phyloP scores from a whole-genome alignment of 2,888 invertebrate genomes.

The Drosophila rellima region DNA sequence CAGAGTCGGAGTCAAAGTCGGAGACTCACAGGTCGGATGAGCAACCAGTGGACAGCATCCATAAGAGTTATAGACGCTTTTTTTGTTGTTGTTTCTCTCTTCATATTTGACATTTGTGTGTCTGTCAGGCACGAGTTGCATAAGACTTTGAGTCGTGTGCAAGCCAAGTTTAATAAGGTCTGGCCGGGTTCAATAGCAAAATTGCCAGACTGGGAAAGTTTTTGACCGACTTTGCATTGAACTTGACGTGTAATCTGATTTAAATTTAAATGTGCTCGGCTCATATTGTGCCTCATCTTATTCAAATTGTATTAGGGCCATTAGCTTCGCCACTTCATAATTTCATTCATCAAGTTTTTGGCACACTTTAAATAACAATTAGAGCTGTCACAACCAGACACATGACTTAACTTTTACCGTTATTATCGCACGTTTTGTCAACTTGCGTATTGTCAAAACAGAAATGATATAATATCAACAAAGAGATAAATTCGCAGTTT shows the following conservation, averaged over 20 bases:
- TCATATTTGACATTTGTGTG: slow-evolving; percentile 64
- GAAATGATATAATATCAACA: slow-evolving; percentile 65
- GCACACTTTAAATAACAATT: slow-evolving; percentile 37
- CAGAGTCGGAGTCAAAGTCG: slow-evolving; percentile 17
- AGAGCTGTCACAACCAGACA: slow-evolving; percentile 34
- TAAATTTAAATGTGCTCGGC: slow-evolving; percentile 15
- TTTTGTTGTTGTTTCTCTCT: slow-evolving; percentile 1
- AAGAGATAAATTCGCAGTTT: slow-evolving; percentile 21
- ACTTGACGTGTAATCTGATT: slow-evolving; percentile 27
- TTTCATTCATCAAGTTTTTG: slow-evolving; percentile 28
- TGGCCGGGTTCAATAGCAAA: slow-evolving; percentile 34
- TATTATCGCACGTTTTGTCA: slow-evolving; percentile 20
- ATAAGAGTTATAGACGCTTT: slow-evolving; percentile 22
- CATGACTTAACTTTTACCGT: slow-evolving; percentile 39
- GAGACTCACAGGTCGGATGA: slow-evolving; percentile 20
- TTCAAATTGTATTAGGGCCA: slow-evolving; percentile 11
- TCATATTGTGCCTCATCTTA: slow-evolving; percentile 5
- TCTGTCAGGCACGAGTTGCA: slow-evolving; percentile 30
- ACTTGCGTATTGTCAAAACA: slow-evolving; percentile 43
- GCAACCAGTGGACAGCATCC: slow-evolving; percentile 40
- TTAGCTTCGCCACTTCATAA: slow-evolving; percentile 28
- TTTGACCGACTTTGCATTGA: slow-evolving; percentile 47
- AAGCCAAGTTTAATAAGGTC: slow-evolving; percentile 34
- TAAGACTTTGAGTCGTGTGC: slow-evolving; percentile 44
- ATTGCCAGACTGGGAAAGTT: slow-evolving; percentile 56